Evolutionary conservation across 1,140 invertebrate species (phyloP).

Genomic region (Galleria mellonella): DNA sequence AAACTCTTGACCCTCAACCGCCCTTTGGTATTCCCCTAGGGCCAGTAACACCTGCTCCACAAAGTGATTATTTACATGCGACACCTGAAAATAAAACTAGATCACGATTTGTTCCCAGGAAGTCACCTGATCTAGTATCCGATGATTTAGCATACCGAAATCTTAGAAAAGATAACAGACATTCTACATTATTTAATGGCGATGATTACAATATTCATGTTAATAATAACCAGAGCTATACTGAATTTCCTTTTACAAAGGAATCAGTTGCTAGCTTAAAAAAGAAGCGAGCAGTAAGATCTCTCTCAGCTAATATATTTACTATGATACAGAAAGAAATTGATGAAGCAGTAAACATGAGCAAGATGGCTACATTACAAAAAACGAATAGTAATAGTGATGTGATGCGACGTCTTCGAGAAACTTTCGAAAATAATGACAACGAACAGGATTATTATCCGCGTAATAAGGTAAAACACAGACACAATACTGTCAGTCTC

Average conservation of each 20-base stretch:
- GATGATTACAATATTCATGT: conserved; percentile 49
- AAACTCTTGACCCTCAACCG: conserved; percentile 86
- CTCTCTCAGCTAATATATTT: conserved; percentile 87
- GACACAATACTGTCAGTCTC: conserved; percentile 65
- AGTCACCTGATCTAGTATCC: conserved; percentile 86
- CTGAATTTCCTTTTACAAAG: conserved; percentile 58
- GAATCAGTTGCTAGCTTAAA: conserved; percentile 61
- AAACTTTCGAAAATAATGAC: conserved; percentile 60
- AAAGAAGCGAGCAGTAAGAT: conserved; percentile 85
- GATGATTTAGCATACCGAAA: conserved; percentile 91
- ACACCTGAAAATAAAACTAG: conserved; percentile 77
- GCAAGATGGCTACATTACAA: conserved; percentile 48
- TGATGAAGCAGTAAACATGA: conserved; percentile 64
- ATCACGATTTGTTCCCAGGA: conserved; percentile 78
- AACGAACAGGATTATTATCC: conserved; percentile 50
- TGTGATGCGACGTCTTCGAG: conserved; percentile 59
- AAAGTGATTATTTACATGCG: conserved; percentile 89
- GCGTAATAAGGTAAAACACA: conserved; percentile 70
- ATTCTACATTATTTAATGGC: conserved; percentile 52
- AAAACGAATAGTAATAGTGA: conserved; percentile 69
- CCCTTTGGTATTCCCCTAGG: conserved; percentile 92
- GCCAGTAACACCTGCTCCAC: conserved; percentile 83
- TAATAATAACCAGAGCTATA: conserved; percentile 56
- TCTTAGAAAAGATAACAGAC: conserved; percentile 83
- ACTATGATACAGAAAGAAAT: conserved; percentile 79